A percentile compares a stretch with the other conserved stretches of the same genome.
Evolutionary conservation across 1,140 invertebrate genomes (phyloP).

Genomic region (Nebria ingens): DNA sequence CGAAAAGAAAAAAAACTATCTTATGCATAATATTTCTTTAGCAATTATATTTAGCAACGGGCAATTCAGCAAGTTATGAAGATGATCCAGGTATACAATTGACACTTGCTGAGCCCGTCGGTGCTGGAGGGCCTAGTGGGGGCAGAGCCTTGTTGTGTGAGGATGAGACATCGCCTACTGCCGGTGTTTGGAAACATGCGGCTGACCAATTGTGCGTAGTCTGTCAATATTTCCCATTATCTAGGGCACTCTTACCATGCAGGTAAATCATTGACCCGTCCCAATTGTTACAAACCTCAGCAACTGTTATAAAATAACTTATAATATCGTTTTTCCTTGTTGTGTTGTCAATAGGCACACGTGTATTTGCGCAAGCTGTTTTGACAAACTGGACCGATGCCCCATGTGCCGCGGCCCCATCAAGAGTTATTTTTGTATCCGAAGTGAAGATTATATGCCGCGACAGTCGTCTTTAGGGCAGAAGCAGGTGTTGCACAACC

Average conservation of each 20-base stretch:
- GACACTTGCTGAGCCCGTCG: conserved; percentile 27
- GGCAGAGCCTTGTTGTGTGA: conserved; percentile 36
- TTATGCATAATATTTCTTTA: too few relatives aligned
- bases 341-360: conserved; percentile 45
- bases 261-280: conserved; percentile 29
- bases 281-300: conserved; percentile 2
- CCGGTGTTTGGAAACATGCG: conserved; percentile 41
- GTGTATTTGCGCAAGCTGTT: conserved; percentile 68
- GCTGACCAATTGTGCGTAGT: conserved; percentile 65
- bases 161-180: conserved; percentile 24
- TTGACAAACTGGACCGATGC: conserved; percentile 62
- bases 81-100: conserved; percentile 26
- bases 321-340: neutral
- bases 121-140: conserved; percentile 24
- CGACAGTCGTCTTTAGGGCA: conserved; percentile 34
- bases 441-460: conserved; percentile 60
- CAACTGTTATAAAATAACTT: conserved; percentile 1
- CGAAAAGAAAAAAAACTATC: too few relatives aligned
- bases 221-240: conserved; percentile 63
- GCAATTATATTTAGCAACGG: conserved; percentile 65
- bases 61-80: conserved; percentile 50
- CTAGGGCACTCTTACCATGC: conserved; percentile 69
- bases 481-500: conserved; percentile 16
- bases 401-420: conserved; percentile 73
- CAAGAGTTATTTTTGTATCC: conserved; percentile 68